A percentile compares a stretch with the other conserved stretches of the same genome.
phyloP scores from a whole-genome alignment of 2,888 invertebrate genomes.

The Brassicogethes aeneus region DNA sequence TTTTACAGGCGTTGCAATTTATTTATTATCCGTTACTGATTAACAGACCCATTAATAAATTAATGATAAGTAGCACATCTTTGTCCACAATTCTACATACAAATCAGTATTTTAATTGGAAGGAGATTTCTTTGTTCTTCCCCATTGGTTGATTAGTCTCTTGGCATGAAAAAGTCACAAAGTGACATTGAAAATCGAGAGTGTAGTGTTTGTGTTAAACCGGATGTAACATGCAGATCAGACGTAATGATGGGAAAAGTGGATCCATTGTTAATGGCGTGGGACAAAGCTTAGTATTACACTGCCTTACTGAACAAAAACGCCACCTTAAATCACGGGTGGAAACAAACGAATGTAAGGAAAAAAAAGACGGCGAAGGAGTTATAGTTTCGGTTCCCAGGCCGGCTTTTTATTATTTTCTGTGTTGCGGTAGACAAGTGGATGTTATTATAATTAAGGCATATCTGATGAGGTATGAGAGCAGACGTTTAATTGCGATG shows the following conservation, averaged over 20 bases:
- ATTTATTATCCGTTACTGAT: too few relatives aligned
- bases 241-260: conserved; percentile 43
- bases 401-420: conserved; percentile 34
- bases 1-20: too few relatives aligned
- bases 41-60: too few relatives aligned
- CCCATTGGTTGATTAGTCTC: too few relatives aligned
- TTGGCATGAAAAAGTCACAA: too few relatives aligned
- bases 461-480: conserved; percentile 36
- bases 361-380: too few relatives aligned
- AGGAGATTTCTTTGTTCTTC: too few relatives aligned
- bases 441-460: conserved; percentile 36
- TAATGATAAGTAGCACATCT: too few relatives aligned
- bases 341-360: conserved; percentile 30
- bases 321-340: conserved; percentile 33
- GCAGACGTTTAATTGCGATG: conserved; percentile 30
- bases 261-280: conserved; percentile 36
- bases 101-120: too few relatives aligned
- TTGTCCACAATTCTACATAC: too few relatives aligned
- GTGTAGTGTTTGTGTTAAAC: conserved; percentile 31
- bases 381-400: conserved; percentile 25
- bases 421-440: conserved; percentile 21
- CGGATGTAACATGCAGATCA: conserved; percentile 43
- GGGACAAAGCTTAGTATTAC: conserved; percentile 40
- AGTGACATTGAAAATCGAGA: conserved; percentile 42
- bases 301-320: conserved; percentile 42